A percentile compares a stretch with the other conserved stretches of the same genome.
Conservation (phyloP, 2,888 invertebrate species). For the Plebejus melissa region DNA sequence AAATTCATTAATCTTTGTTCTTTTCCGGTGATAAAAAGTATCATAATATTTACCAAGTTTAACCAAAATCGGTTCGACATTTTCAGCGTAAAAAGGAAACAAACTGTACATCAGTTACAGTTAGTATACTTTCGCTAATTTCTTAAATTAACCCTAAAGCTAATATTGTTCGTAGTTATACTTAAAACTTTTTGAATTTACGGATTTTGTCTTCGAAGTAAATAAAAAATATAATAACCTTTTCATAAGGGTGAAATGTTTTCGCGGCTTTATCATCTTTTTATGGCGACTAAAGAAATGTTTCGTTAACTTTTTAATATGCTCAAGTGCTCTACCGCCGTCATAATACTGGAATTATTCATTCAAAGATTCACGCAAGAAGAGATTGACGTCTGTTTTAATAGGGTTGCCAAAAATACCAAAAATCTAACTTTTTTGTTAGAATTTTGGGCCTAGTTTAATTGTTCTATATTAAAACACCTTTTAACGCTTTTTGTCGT, state of each 20-base stretch:
- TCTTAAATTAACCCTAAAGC: no score
- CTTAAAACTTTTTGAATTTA: no score
- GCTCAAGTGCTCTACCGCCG: neutral
- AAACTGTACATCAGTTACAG: no score
- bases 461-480: neutral
- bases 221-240: neutral
- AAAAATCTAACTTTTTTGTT: neutral
- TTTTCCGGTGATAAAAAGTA: no score
- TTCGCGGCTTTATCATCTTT: neutral
- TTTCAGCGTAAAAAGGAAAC: no score
- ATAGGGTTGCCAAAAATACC: neutral
- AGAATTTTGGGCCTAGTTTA: neutral
- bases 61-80: no score
- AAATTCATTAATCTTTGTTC: no score
- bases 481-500: no score
- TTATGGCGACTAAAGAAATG: slow-evolving; percentile 5
- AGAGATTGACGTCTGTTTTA: neutral
- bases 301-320: slow-evolving; percentile 12
- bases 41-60: no score
- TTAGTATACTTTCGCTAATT: no score
- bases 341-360: slow-evolving; percentile 11
- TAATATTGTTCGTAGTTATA: no score
- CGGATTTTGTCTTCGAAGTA: no score
- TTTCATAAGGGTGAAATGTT: slow-evolving; percentile 1
- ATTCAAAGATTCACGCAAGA: slow-evolving; percentile 14